Percentiles rank a stretch among this genome's conserved stretches.
phyloP scores from a whole-genome alignment of 2,113 vertebrate genomes.

The Genyomyrus donnyi region DNA sequence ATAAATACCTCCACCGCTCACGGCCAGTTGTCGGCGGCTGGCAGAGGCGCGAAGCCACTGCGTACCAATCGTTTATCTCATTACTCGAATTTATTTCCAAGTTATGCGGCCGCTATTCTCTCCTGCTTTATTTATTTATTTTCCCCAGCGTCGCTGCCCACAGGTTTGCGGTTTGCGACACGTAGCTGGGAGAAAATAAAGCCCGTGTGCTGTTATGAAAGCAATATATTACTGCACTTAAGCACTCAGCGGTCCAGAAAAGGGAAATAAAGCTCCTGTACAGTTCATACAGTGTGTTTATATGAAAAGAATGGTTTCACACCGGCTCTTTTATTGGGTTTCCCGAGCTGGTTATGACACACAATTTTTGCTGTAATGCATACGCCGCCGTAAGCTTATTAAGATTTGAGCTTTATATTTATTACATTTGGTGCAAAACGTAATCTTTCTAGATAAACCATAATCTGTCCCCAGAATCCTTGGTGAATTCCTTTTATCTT shows the following conservation, averaged over 20 bases:
- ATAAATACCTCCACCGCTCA: constrained; percentile 24
- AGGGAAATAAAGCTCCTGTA: constrained; percentile 15
- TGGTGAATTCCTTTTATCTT: background rate
- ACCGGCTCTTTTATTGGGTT: constrained; percentile 9
- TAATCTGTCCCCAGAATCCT: background rate
- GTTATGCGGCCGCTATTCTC: constrained; percentile 12
- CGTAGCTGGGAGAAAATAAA: constrained; percentile 11
- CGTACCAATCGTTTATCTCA: constrained; percentile 23
- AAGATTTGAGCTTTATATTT: constrained; percentile 12
- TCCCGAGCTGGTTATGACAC: background rate
- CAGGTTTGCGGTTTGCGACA: constrained; percentile 10
- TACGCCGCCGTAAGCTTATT: background rate
- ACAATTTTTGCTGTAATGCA: constrained; percentile 10
- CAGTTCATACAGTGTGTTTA: constrained; percentile 14
- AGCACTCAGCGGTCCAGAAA: constrained; percentile 9
- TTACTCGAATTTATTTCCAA: constrained; percentile 21
- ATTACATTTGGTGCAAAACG: background rate
- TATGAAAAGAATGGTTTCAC: constrained; percentile 14
- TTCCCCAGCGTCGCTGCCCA: constrained; percentile 9
- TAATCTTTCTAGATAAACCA: background rate
- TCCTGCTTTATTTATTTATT: background rate
- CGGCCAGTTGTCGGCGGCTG: constrained; percentile 10
- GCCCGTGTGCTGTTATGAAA: constrained; percentile 16
- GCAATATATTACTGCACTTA: constrained; percentile 25
- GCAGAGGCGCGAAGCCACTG: constrained; percentile 2